phyloP scores from a whole-genome alignment of 2,797 vertebrate genomes.

The Siniperca undulata region DNA sequence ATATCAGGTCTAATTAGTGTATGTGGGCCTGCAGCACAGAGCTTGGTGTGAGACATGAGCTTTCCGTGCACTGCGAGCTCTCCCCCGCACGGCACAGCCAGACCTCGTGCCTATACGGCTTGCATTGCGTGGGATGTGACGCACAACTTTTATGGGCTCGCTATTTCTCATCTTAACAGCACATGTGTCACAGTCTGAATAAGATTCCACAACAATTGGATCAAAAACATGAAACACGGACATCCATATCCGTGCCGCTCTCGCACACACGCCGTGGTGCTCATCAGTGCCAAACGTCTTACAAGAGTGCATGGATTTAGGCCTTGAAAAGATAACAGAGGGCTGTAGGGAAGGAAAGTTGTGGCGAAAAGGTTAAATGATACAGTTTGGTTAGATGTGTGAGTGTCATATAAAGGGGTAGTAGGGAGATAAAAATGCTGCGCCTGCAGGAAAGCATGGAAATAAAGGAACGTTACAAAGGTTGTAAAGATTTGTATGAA shows the following conservation, averaged over 20 bases:
- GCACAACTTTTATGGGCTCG: slow-evolving; percentile 81
- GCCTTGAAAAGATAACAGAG: slow-evolving; percentile 46
- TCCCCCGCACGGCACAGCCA: slow-evolving; percentile 81
- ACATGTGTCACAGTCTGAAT: slow-evolving; percentile 83
- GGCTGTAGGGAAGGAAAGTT: not conserved
- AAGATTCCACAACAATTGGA: slow-evolving; percentile 52
- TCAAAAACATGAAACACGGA: slow-evolving; percentile 77
- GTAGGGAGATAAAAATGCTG: not conserved
- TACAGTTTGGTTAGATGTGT: slow-evolving; percentile 3
- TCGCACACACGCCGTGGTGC: slow-evolving; percentile 38
- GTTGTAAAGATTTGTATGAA: slow-evolving; percentile 5
- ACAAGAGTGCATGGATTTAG: slow-evolving; percentile 40
- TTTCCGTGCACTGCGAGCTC: slow-evolving; percentile 80
- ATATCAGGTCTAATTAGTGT: slow-evolving; percentile 84
- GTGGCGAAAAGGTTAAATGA: not conserved
- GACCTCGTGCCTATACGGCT: slow-evolving; percentile 77
- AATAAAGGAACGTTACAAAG: slow-evolving; percentile 13
- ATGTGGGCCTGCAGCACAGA: slow-evolving; percentile 75
- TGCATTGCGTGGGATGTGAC: slow-evolving; percentile 80
- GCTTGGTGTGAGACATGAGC: slow-evolving; percentile 78
- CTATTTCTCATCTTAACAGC: slow-evolving; percentile 81
- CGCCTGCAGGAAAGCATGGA: not conserved
- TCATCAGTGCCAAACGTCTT: slow-evolving; percentile 59
- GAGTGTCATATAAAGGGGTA: not conserved
- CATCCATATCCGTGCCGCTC: slow-evolving; percentile 61